A percentile compares a stretch with the other conserved stretches of the same genome.
Evolutionary conservation across 2,888 invertebrate species (phyloP).

Genomic region (Saturnia pavonia): DNA sequence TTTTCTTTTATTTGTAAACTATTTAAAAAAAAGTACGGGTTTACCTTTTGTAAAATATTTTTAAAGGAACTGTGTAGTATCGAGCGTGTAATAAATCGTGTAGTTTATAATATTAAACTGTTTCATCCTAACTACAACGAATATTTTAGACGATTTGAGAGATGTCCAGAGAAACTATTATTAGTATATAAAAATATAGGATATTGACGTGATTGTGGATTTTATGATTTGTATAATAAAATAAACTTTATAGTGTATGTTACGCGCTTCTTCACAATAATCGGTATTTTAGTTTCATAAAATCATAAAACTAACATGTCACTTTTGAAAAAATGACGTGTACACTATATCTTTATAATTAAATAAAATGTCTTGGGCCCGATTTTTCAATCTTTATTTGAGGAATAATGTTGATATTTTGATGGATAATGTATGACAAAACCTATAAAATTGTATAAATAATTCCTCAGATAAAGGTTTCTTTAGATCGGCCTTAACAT

Average conservation of each 20-base stretch:
- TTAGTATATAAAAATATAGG: too few relatives aligned
- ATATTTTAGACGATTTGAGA: not conserved
- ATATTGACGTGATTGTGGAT: too few relatives aligned
- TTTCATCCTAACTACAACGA: constrained; percentile 24
- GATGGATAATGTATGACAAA: too few relatives aligned
- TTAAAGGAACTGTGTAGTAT: constrained; percentile 10
- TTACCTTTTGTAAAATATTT: not conserved
- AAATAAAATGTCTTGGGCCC: not conserved
- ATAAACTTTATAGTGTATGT: not conserved
- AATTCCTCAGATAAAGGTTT: too few relatives aligned
- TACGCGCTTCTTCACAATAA: not conserved
- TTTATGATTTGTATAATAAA: too few relatives aligned
- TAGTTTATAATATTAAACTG: constrained; percentile 11
- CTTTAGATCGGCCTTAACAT: too few relatives aligned
- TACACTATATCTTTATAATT: not conserved
- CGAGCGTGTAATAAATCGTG: not conserved
- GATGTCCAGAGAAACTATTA: not conserved
- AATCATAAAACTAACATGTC: too few relatives aligned
- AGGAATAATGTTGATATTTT: too few relatives aligned
- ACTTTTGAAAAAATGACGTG: not conserved
- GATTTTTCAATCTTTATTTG: too few relatives aligned
- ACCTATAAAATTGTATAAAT: too few relatives aligned
- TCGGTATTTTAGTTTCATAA: not conserved
- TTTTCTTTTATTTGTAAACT: constrained; percentile 9
- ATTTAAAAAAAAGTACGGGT: not conserved